Conservation (phyloP, 1,140 invertebrate genomes). For the Diplogasteroides magnus region DNA sequence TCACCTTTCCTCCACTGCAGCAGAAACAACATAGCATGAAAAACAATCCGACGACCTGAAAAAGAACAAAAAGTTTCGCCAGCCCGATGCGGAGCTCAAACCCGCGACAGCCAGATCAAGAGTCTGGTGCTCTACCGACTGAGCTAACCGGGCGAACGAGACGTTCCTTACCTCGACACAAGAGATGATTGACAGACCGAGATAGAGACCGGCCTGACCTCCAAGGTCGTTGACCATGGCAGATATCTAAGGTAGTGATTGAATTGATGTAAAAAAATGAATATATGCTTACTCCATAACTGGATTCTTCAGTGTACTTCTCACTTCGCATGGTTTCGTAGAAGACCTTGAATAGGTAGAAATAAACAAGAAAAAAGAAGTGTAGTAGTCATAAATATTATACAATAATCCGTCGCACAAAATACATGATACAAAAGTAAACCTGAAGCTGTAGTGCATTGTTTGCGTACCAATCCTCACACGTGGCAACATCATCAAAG, state of each 20-base stretch:
- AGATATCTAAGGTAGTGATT: conserved; percentile 2
- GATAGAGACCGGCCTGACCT: conserved; percentile 26
- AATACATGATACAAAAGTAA: no score
- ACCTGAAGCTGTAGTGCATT: neutral
- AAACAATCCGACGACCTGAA: conserved; percentile 13
- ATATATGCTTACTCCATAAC: neutral
- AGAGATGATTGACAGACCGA: conserved; percentile 25
- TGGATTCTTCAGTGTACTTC: neutral
- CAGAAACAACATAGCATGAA: conserved; percentile 8
- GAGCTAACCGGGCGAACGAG: conserved; percentile 53
- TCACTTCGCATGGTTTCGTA: neutral
- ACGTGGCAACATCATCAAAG: neutral
- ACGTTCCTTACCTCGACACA: conserved; percentile 6
- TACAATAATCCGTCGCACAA: neutral
- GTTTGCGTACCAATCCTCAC: neutral
- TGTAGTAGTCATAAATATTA: neutral
- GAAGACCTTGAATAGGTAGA: no score
- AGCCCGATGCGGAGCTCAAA: conserved; percentile 48
- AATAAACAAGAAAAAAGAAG: neutral
- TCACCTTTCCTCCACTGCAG: conserved; percentile 6
- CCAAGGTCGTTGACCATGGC: conserved; percentile 25
- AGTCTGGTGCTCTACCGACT: conserved; percentile 56
- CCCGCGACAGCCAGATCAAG: conserved; percentile 54
- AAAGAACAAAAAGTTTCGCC: neutral
- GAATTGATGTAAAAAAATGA: neutral